These are phyloP conservation scores for Dryobates pubescens DNA, from an alignment of 2,797 vertebrate species.

Conservation along the genomic window DNA sequence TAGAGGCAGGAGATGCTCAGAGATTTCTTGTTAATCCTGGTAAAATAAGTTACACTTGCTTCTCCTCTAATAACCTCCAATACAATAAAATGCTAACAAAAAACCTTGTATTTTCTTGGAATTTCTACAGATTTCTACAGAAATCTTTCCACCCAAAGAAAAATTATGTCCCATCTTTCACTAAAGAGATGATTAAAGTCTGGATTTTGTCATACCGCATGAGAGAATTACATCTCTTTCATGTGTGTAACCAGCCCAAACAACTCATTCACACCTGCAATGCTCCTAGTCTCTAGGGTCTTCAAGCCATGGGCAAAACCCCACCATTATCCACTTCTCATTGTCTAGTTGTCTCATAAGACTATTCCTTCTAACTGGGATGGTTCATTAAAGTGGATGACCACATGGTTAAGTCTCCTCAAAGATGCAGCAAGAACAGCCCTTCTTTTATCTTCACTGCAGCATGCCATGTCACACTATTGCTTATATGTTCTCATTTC, in stretches of 20 bases:
- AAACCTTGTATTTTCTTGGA: background rate
- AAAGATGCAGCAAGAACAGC: background rate
- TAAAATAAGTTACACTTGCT: background rate
- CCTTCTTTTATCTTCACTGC: background rate
- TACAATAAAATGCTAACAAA: background rate
- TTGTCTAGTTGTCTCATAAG: background rate
- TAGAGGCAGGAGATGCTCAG: background rate
- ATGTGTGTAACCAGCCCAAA: background rate
- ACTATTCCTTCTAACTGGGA: background rate
- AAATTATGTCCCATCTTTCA: background rate
- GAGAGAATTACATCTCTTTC: background rate
- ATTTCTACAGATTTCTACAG: background rate
- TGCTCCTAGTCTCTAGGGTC: background rate
- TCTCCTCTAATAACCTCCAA: background rate
- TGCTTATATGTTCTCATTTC: background rate
- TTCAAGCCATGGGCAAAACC: background rate
- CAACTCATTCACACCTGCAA: background rate
- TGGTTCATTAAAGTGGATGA: background rate
- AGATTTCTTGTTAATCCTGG: background rate
- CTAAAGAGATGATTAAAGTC: background rate
- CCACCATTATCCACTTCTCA: background rate
- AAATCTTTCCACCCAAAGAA: background rate
- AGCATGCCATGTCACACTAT: background rate
- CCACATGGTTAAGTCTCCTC: background rate
- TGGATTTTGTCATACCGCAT: background rate